phyloP scores from a whole-genome alignment of 23 tunicate genomes.

The Halocynthia roretzi region DNA sequence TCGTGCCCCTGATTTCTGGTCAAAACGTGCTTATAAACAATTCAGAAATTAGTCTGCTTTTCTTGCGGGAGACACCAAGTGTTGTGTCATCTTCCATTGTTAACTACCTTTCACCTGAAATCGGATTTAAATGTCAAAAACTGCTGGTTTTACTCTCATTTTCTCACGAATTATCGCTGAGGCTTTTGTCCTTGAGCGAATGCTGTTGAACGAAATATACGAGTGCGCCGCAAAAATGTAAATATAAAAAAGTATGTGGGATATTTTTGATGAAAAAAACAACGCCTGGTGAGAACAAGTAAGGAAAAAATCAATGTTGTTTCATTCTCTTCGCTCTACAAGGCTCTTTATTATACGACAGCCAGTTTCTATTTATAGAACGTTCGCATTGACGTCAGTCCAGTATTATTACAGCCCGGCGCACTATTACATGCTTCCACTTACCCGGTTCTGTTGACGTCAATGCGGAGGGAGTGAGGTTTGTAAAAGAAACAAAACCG shows the following conservation, averaged over 20 bases:
- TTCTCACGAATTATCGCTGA: too few relatives aligned
- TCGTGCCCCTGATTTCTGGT: too few relatives aligned
- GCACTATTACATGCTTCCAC: conserved; percentile 20
- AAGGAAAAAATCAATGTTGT: not conserved
- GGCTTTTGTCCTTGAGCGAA: too few relatives aligned
- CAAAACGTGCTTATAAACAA: too few relatives aligned
- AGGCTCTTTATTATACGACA: too few relatives aligned
- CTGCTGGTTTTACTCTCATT: too few relatives aligned
- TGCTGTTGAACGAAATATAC: not conserved
- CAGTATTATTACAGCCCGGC: conserved; percentile 25
- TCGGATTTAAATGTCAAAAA: too few relatives aligned
- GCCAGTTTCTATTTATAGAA: conserved; percentile 15
- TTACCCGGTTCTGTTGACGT: conserved; percentile 24
- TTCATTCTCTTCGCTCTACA: not conserved
- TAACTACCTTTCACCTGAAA: too few relatives aligned
- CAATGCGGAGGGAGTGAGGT: conserved; percentile 33
- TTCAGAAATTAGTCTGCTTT: too few relatives aligned
- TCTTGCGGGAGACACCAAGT: too few relatives aligned
- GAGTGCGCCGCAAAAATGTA: conserved; percentile 8
- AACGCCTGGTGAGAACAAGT: not conserved
- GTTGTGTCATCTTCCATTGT: too few relatives aligned
- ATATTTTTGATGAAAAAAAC: not conserved
- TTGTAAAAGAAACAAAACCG: conserved; percentile 10
- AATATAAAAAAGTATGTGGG: not conserved
- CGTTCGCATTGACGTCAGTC: conserved; percentile 29